Evolutionary conservation across 2,888 invertebrate species (phyloP), one percentile per base, ranked within the genome.

Genomic region (Dryadula phaetusa): DNA sequence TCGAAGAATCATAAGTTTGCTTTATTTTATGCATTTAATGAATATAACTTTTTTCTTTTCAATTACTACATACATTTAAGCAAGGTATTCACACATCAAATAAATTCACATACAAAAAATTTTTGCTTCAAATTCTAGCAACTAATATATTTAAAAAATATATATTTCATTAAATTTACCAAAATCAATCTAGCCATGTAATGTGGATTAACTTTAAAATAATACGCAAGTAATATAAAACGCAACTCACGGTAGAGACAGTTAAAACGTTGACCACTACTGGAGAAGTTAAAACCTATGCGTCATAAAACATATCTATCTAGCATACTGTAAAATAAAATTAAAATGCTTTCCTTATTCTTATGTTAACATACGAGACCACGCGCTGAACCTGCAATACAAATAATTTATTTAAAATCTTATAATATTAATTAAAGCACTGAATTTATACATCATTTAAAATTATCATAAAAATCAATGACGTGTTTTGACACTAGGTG

Each of bases 251-350:
- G 58, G 28, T 12, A 58, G 18, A 58, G 28, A 28, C 25, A n/a
- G 20, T 16, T 58, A 10, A 58, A 25, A 60, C 16, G 7, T 42
- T 44, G 60, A 60, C 25, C 28, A 16, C 54, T 60, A 60, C 44
- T 25, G 44, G 20, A 42, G 42, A 60, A 60, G 44, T 60, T 58
- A 67, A 66, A 58, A 42, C 28, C 44, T 60, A 60, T 58, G 54
- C 54, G 18, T 58, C 58, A 25, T 58, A 58, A 58, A 58, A 58
- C 58, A 58, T 42, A 52, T 60, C 72, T 76, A 75, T 70, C 75
- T 77, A 76, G 69, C 72, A 69, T 74, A 75, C 66, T 62, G 56
- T 75, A 71, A 70, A 74, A 72, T 69, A 72, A 64, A 72, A 42
- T 52, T 69, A 70, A 64, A 74, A 70, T 74, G 71, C 72, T 58